Base-by-base conservation (phyloP, 2,888 invertebrate species). In the Mimas tiliae region DNA sequence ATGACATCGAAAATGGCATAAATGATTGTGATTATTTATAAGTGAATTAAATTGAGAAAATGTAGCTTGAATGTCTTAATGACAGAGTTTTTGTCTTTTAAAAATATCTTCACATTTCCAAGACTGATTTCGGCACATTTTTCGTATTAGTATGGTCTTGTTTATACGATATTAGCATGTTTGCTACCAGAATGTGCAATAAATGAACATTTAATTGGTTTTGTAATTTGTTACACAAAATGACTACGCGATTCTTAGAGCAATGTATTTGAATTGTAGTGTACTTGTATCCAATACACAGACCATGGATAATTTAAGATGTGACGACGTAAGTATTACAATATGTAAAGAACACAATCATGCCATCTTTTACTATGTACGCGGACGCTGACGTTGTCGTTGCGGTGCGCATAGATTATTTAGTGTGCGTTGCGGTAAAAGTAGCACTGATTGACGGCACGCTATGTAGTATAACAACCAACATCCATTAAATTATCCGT, bases 11-110 rank as follows among this genome's bases (percentile, higher is more conserved):
- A 58, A 19, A 19, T 55, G 34, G 38, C 9, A 58, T 11, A 58
- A 19, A 33, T 58, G 58, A 58, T 58, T 58, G 58, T 58, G 58
- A 58, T 55, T 58, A 58, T 19, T 12, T 58, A 12, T 58, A 58
- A 42, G 19, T 53, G 19, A 58, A 58, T 19, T 58, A 19, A 38
- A 58, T 58, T 19, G 58, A 12, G 38, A 38, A 58, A 42, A 19
- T 58, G 19, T 11, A 42, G 58, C 42, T 58, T 42, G 12, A 19
- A 7, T 42, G 19, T 8, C 9, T 50, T 19, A 1, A 34, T 34
- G 53, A 27, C 33, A 27, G 19, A 21, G 6, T 42, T 38, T 55
- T 42, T 58, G 6, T 12, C 42, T 42, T 38, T n/a, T n/a, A n/a
- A n/a, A 33, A 42, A 42, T 42, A 38, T 19, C 42, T 38, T 42